These are phyloP conservation scores for Erpobdella octoculata DNA, from an alignment of 2,888 invertebrate species.

Conservation along the genomic window DNA sequence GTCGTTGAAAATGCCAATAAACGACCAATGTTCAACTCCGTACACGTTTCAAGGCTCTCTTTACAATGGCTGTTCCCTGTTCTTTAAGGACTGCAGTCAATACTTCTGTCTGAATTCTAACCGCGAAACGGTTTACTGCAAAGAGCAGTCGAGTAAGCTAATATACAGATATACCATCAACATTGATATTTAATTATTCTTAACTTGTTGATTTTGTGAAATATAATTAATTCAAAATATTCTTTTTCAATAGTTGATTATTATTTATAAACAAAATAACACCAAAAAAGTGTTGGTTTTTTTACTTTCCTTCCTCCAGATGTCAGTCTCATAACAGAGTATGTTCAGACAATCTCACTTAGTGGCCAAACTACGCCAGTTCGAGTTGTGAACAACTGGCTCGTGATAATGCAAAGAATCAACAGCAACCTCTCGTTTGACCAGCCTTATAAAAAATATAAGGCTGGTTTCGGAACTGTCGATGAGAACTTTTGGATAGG, in stretches of 20 bases:
- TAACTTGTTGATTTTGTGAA: no score
- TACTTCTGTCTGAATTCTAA: background rate
- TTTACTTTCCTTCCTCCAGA: background rate
- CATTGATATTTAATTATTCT: no score
- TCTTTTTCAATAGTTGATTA: background rate
- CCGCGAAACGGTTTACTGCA: background rate
- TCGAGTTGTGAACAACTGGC: slow-evolving; percentile 13
- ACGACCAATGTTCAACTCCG: background rate
- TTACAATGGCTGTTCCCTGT: slow-evolving; percentile 14
- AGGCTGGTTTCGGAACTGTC: slow-evolving; percentile 19
- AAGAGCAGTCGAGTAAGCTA: background rate
- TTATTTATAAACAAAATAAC: background rate
- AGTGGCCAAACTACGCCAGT: no score
- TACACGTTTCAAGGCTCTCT: background rate
- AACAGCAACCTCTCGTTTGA: slow-evolving; percentile 21
- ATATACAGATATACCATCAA: no score
- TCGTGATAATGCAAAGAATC: slow-evolving; percentile 18
- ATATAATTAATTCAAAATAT: background rate
- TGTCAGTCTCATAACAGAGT: no score
- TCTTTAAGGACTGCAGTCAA: background rate
- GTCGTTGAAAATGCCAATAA: background rate
- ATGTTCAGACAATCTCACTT: no score
- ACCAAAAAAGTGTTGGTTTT: background rate
- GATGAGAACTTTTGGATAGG: slow-evolving; percentile 26
- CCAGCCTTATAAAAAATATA: slow-evolving; percentile 18